These are phyloP conservation scores for Falco cherrug DNA, from an alignment of 2,797 vertebrate species.

Conservation along the genomic window DNA sequence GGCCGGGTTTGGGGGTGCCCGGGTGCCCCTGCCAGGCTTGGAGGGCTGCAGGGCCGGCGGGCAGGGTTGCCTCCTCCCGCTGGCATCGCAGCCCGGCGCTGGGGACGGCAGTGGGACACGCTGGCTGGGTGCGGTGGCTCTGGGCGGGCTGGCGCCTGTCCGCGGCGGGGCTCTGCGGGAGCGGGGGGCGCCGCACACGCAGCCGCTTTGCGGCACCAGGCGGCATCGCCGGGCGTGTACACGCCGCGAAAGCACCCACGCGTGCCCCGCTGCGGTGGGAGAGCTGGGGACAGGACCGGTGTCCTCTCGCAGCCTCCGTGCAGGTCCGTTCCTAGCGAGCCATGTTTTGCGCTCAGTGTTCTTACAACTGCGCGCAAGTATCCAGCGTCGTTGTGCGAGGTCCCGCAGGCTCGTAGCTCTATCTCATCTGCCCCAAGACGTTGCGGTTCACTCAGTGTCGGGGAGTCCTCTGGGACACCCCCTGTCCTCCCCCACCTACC, in stretches of 20 bases:
- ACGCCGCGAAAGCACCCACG: neutral
- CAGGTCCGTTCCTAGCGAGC: neutral
- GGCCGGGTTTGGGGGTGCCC: neutral
- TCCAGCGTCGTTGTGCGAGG: neutral
- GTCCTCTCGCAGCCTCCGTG: neutral
- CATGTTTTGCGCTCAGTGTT: neutral
- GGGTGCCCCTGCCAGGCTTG: neutral
- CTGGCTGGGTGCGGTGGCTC: neutral
- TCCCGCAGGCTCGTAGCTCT: neutral
- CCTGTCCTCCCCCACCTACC: neutral
- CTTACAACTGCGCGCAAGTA: neutral
- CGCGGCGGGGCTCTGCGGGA: neutral
- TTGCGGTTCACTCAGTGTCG: neutral
- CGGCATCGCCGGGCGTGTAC: neutral
- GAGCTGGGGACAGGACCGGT: neutral
- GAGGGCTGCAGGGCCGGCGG: neutral
- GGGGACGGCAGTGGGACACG: neutral
- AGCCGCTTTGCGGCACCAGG: neutral
- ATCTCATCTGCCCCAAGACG: fast-evolving
- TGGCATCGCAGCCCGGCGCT: neutral
- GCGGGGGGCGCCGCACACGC: too few relatives aligned
- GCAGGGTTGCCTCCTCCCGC: too few relatives aligned
- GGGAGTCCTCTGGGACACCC: neutral
- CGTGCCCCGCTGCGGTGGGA: neutral
- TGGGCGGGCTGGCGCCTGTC: neutral